Base-by-base conservation (phyloP, 2,797 vertebrate species). In the Dermochelys coriacea region DNA sequence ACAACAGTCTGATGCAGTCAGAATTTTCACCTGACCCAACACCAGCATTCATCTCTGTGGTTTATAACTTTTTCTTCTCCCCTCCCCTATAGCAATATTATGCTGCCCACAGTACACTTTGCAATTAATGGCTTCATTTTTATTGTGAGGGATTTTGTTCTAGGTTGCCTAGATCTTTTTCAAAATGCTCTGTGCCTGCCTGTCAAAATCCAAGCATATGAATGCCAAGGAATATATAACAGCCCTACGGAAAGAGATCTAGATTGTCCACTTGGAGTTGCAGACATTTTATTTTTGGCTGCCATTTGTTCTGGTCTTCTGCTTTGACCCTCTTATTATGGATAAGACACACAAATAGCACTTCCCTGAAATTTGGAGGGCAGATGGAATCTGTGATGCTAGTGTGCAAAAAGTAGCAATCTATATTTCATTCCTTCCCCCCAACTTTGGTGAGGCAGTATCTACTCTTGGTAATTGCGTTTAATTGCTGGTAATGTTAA, bases 11-110 rank as follows among this genome's bases (percentile, higher is more conserved):
- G 61, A 64, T 64, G 16, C 34, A 45, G 29, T 75, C 54, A 12
- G 2, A 15, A 4, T 0, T 1, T 52, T 11, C 50, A 19, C 9
- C 5, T 31, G 50, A 86, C 54, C 51, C 23, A 75, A 29, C 4
- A 49, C 9, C 59, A 82, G 59, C 31, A 55, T n/a, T 27, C 41
- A 74, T 11, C 77, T 86, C 41, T 51, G 25, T 34, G 37, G 37
- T 55, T 82, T 37, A 0, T 2, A 59, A 5, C 19, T 84, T 85
- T 59, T 15, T 90, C 7, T 37, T 68, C 34, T 68, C 34, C 18
- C 52, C 6, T 71, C 34, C 31, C 71, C 4, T 9, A 0, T 12
- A 84, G 50, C 12, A 50, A 0, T 0, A 1, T 29, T 21, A 1
- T 0, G 3, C 2, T 7, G 49, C 31, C 86, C 49, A 10, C 5